These are phyloP conservation scores for Biston stratarius DNA, from an alignment of 2,888 invertebrate species.

Conservation along the genomic window DNA sequence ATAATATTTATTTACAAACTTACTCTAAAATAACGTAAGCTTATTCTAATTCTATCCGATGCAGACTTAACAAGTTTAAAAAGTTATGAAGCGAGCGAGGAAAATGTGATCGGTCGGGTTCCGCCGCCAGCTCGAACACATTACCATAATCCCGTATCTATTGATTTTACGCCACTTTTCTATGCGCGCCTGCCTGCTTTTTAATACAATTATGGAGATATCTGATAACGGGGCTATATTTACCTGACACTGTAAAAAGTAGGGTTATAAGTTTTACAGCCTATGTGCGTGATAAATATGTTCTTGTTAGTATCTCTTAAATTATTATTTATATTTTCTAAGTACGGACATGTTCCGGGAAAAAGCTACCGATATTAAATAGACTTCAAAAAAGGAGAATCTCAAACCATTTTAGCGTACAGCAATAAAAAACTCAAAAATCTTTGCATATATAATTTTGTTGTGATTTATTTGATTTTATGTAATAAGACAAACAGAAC, in stretches of 20 bases:
- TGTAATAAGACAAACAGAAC: too few relatives aligned
- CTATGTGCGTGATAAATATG: too few relatives aligned
- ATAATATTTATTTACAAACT: background rate
- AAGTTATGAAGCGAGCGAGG: slow-evolving; percentile 49
- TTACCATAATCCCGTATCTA: slow-evolving; percentile 61
- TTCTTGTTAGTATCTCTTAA: too few relatives aligned
- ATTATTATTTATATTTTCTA: too few relatives aligned
- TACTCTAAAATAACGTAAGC: slow-evolving; percentile 11
- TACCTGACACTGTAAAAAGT: background rate
- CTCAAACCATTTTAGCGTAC: too few relatives aligned
- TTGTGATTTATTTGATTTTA: too few relatives aligned
- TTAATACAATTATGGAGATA: slow-evolving; percentile 47
- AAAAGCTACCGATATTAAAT: too few relatives aligned
- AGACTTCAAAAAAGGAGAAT: too few relatives aligned
- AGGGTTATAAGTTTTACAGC: too few relatives aligned
- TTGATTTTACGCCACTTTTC: slow-evolving; percentile 50
- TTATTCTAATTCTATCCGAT: slow-evolving; percentile 15
- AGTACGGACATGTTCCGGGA: too few relatives aligned
- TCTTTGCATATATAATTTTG: too few relatives aligned
- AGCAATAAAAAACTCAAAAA: too few relatives aligned
- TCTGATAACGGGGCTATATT: background rate
- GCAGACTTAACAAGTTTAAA: slow-evolving; percentile 44
- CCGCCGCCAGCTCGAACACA: slow-evolving; percentile 54
- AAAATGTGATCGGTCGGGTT: slow-evolving; percentile 58
- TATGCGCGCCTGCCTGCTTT: slow-evolving; percentile 33